Evolutionary conservation across 2,888 invertebrate genomes (phyloP).

Genomic region (Coenonympha arcania): DNA sequence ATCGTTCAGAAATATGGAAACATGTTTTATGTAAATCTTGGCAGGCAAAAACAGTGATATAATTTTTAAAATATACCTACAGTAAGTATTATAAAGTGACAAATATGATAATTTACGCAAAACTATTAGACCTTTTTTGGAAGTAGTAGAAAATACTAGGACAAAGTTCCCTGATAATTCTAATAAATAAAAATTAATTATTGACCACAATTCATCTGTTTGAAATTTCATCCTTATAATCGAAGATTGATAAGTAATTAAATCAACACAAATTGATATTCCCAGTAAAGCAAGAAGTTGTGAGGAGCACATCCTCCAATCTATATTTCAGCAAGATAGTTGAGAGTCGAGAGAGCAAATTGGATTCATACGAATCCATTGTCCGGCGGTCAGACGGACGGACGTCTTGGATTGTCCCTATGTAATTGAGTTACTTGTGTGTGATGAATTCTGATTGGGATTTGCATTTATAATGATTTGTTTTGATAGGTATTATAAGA

Average conservation of each 20-base stretch:
- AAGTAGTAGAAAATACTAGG: too few species aligned
- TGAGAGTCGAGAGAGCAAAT: constrained; percentile 30
- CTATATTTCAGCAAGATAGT: constrained; percentile 24
- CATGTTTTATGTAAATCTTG: too few species aligned
- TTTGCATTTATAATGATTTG: constrained; percentile 29
- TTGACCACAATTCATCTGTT: too few species aligned
- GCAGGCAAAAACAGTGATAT: too few species aligned
- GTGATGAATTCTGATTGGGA: constrained; percentile 34
- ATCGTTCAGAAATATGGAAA: too few species aligned
- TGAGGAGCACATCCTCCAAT: constrained; percentile 10
- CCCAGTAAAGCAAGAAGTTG: constrained; percentile 5
- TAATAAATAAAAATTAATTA: neutral
- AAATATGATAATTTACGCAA: too few species aligned
- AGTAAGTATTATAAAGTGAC: too few species aligned
- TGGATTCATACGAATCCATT: constrained; percentile 35
- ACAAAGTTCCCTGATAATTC: too few species aligned
- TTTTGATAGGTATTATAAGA: neutral
- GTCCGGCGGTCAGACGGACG: constrained; percentile 29
- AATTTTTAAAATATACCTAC: too few species aligned
- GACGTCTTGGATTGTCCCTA: constrained; percentile 32
- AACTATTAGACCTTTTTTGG: too few species aligned
- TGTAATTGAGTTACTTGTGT: constrained; percentile 35
- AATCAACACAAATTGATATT: constrained; percentile 10
- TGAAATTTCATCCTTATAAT: too few species aligned
- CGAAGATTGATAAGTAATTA: too few species aligned